phyloP scores from a whole-genome alignment of 2,113 vertebrate species.

The Hipposideros armiger region DNA sequence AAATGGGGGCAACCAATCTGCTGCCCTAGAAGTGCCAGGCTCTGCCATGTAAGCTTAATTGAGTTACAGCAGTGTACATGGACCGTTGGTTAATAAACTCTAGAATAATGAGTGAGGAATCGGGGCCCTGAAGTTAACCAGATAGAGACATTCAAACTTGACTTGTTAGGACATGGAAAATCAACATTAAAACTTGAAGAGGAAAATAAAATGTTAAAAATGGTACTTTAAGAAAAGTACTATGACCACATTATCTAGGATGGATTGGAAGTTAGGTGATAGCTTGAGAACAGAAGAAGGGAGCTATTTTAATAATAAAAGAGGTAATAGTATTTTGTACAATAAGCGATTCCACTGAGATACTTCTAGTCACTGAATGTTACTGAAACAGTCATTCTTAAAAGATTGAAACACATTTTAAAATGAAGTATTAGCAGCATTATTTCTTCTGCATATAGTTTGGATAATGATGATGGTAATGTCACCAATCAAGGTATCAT shows the following conservation, averaged over 20 bases:
- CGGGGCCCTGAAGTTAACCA: neutral
- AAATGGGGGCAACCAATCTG: neutral
- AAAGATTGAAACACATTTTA: slow-evolving; percentile 3
- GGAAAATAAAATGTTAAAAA: slow-evolving; percentile 30
- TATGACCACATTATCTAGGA: neutral
- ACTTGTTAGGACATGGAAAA: neutral
- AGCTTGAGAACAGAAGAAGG: neutral
- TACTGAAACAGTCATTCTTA: slow-evolving; percentile 22
- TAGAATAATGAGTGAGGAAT: neutral
- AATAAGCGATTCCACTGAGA: neutral
- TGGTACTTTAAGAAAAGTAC: neutral
- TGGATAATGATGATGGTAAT: neutral
- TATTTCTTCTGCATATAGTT: neutral
- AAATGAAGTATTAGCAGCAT: slow-evolving; percentile 28
- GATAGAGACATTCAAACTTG: neutral
- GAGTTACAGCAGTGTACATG: neutral
- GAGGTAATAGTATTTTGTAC: neutral
- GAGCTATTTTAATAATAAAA: slow-evolving; percentile 31
- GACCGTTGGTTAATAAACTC: neutral
- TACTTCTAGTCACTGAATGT: neutral
- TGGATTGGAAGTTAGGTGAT: neutral
- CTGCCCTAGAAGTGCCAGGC: neutral
- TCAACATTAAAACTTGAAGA: neutral
- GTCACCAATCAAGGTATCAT: neutral
- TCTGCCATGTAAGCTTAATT: neutral